Base-by-base conservation (phyloP, 2,797 vertebrate genomes). In the Anableps anableps region DNA sequence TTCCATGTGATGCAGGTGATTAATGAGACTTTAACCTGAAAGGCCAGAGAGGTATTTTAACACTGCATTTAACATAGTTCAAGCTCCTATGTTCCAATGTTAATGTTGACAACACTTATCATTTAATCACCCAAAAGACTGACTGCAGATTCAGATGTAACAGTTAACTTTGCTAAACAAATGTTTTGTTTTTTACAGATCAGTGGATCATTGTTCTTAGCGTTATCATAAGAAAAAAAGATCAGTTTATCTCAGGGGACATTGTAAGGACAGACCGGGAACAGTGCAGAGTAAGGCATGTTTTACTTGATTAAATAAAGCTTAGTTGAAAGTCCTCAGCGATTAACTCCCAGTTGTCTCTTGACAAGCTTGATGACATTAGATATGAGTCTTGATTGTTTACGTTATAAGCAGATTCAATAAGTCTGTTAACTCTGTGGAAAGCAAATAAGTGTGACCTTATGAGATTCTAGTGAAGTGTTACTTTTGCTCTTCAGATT, bases 341-440 rank as follows among this genome's bases (percentile, higher is more conserved):
- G 82, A 81, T 79, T 66, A 38, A 38, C 62, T 66, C 34, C 62
- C 34, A 66, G 62, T 36, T 11, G 83, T 87, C 76, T 78, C 88
- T 89, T 51, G 29, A 88, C 84, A 88, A 89, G 74, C 48, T 53
- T 80, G 14, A 84, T 62, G 74, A 81, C 45, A 71, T 72, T 73
- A 31, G 13, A 60, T 60, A 5, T 60, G n/a, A 60, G 55, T 60
- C 55, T 29, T 60, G 5, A 6, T 60, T 60, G 26, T 58, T 58
- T 58, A 14, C 23, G 11, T 58, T 58, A 10, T 83, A 89, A 91
- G 23, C 90, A 83, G 84, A 91, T 93, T 91, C 84, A 82, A 74
- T 68, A 4, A 82, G 85, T 92, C 88, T 83, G 72, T 60, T 2
- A 72, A 83, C 73, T 68, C 76, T 79, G 78, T 80, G 79, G 62